Evolutionary conservation across 53 echinoderm and acorn worm species (phyloP), one percentile per base, ranked within the genome.

Genomic region (Echinometra lucunter): DNA sequence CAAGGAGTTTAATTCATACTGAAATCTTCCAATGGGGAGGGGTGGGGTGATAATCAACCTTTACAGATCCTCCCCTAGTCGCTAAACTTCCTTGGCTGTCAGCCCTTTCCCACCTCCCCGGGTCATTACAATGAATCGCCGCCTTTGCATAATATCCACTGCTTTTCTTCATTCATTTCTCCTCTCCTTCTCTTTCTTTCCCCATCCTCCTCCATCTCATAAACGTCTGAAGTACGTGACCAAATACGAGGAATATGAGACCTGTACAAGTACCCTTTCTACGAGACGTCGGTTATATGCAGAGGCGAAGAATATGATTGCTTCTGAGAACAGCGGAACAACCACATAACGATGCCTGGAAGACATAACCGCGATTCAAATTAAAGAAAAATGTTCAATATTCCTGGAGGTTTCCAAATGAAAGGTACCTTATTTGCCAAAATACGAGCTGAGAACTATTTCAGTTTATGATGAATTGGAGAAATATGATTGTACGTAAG

Each of bases 81-180:
- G n/a, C n/a, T n/a, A n/a, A n/a, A n/a, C n/a, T n/a, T n/a, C n/a
- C n/a, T n/a, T n/a, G n/a, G n/a, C n/a, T n/a, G n/a, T n/a, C n/a
- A n/a, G n/a, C n/a, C n/a, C n/a, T n/a, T n/a, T n/a, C n/a, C n/a
- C n/a, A n/a, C n/a, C n/a, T n/a, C n/a, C n/a, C n/a, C n/a, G n/a
- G n/a, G n/a, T n/a, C n/a, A n/a, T n/a, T n/a, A n/a, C n/a, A n/a
- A n/a, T n/a, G n/a, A n/a, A n/a, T n/a, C n/a, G n/a, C n/a, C n/a
- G n/a, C n/a, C n/a, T n/a, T n/a, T n/a, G n/a, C n/a, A n/a, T 81
- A 80, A 80, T 80, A 81, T 81, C 42, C 25, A 81, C 81, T 81
- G 38, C 40, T 81, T 21, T 81, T 81, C 44, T 42, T 81, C 25
- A 27, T 16, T 81, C 81, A 18, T 12, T 74, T 74, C 63, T 63